A percentile compares a stretch with the other conserved stretches of the same genome.
phyloP scores from a whole-genome alignment of 2,888 invertebrate species.

The Campoplex nolae region DNA sequence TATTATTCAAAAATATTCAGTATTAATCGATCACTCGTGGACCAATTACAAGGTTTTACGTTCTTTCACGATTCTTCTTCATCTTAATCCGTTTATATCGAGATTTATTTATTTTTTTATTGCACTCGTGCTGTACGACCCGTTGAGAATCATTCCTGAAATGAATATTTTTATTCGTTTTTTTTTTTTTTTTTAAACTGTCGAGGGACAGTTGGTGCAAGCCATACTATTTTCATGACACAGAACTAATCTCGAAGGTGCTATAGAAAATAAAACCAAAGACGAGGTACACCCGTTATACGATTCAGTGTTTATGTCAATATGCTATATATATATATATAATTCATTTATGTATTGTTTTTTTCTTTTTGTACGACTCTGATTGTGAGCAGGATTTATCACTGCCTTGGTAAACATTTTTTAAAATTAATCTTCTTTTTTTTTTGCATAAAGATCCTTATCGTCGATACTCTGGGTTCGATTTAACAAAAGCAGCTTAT shows the following conservation, averaged over 20 bases:
- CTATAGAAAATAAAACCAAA: slow-evolving; percentile 58
- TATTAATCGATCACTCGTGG: slow-evolving; percentile 57
- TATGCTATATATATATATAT: not conserved
- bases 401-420: slow-evolving; percentile 33
- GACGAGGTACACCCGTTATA: slow-evolving; percentile 30
- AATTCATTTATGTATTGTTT: slow-evolving; percentile 22
- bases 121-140: not conserved
- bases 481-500: slow-evolving; percentile 12
- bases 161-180: not conserved
- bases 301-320: slow-evolving; percentile 16
- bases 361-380: not conserved
- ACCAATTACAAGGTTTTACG: slow-evolving; percentile 40
- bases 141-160: slow-evolving; percentile 25
- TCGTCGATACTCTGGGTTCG: slow-evolving; percentile 45
- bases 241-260: slow-evolving; percentile 31
- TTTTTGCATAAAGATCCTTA: slow-evolving; percentile 34
- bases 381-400: slow-evolving; percentile 50
- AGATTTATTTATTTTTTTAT: slow-evolving; percentile 7
- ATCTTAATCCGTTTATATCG: not conserved
- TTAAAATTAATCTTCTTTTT: slow-evolving; percentile 24
- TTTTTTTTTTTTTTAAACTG: not conserved
- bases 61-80: not conserved
- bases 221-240: slow-evolving; percentile 13
- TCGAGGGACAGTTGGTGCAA: not conserved
- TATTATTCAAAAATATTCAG: slow-evolving; percentile 45